phyloP scores from a whole-genome alignment of 2,113 vertebrate genomes.

The Cryptomyrus ogoouensis region DNA sequence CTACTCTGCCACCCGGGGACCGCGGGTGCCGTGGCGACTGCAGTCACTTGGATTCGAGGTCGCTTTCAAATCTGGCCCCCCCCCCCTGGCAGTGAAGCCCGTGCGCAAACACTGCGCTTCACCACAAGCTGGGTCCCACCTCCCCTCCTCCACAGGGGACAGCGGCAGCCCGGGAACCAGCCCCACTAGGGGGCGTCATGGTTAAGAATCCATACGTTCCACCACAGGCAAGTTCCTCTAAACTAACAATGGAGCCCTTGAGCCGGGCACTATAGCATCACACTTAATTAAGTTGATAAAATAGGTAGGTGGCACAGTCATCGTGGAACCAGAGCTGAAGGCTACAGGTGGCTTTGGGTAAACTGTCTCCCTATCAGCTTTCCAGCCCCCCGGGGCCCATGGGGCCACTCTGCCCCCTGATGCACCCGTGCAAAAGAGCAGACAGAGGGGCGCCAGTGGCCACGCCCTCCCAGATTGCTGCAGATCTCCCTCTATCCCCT shows the following conservation, averaged over 20 bases:
- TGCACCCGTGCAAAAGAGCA: not conserved
- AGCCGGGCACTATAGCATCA: not conserved
- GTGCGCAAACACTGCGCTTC: not conserved
- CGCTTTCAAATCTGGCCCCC: not conserved
- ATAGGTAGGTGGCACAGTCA: not conserved
- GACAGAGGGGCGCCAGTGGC: not conserved
- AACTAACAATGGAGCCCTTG: not conserved
- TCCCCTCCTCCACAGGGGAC: not conserved
- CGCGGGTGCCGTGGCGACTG: not conserved
- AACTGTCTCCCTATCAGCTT: not conserved
- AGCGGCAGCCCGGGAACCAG: not conserved
- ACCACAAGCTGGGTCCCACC: not conserved
- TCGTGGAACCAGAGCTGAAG: not conserved
- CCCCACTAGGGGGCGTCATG: not conserved
- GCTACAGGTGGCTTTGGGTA: not conserved
- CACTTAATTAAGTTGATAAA: not conserved
- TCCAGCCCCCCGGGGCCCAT: no score
- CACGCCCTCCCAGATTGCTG: not conserved
- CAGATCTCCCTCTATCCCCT: not conserved
- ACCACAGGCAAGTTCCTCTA: not conserved
- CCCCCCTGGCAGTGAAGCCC: not conserved
- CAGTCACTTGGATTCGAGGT: not conserved
- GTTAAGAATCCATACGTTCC: not conserved
- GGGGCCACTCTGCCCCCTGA: not conserved
- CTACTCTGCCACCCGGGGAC: not conserved